A percentile compares a stretch with the other conserved stretches of the same genome.
These are phyloP conservation scores for Asteroscopus sphinx DNA, from an alignment of 2,888 invertebrate species.

Conservation along the genomic window DNA sequence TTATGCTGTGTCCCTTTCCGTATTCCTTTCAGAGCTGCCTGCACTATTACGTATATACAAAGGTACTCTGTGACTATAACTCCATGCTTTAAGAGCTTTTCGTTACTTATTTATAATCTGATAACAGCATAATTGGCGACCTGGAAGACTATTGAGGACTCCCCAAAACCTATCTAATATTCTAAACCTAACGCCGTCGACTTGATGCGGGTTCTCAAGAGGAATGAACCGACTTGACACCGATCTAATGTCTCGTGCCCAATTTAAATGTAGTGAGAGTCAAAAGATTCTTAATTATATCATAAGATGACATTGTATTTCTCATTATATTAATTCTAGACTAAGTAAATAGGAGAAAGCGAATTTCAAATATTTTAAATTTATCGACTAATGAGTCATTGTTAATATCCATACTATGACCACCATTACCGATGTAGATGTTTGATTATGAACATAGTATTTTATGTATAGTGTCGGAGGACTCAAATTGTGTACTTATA, in stretches of 20 bases:
- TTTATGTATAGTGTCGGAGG: slow-evolving; percentile 29
- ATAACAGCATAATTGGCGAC: slow-evolving; percentile 13
- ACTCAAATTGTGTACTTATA: slow-evolving; percentile 52
- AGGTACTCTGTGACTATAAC: not conserved
- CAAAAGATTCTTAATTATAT: slow-evolving; percentile 10
- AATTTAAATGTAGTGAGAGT: slow-evolving; percentile 3
- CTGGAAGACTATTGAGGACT: slow-evolving; percentile 36
- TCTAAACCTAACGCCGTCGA: slow-evolving; percentile 7
- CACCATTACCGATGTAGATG: slow-evolving; percentile 14
- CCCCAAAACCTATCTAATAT: slow-evolving; percentile 16
- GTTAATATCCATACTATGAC: slow-evolving; percentile 7
- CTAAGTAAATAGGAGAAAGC: slow-evolving; percentile 26
- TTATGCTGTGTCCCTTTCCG: slow-evolving; percentile 9
- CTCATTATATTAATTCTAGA: slow-evolving; percentile 25
- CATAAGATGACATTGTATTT: slow-evolving; percentile 12
- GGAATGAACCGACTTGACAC: slow-evolving; percentile 13
- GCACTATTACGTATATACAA: no score
- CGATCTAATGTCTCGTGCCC: slow-evolving; percentile 1
- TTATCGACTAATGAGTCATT: slow-evolving; percentile 23
- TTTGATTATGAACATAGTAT: slow-evolving; percentile 46
- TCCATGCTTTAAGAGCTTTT: not conserved
- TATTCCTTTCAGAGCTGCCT: no score
- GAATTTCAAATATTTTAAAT: slow-evolving; percentile 35
- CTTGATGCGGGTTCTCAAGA: not conserved
- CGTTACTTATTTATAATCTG: not conserved